Percentiles rank a stretch among this genome's conserved stretches.
These are phyloP conservation scores for Sebastes minor DNA, from an alignment of 2,797 vertebrate species.

Conservation along the genomic window DNA sequence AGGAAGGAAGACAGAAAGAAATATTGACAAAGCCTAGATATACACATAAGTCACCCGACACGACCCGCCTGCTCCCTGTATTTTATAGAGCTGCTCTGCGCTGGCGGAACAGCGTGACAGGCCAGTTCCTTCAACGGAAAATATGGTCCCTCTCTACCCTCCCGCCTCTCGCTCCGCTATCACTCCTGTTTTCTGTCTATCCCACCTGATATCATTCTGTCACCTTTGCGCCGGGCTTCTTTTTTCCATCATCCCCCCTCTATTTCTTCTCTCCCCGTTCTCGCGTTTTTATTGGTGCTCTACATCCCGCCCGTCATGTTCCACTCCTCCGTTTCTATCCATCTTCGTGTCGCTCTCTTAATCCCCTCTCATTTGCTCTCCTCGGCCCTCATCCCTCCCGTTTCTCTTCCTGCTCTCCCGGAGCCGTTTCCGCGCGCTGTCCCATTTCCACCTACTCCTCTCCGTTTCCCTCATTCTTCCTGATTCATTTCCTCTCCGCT, in stretches of 20 bases:
- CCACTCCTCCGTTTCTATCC: constrained; percentile 77
- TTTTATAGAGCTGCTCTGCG: constrained; percentile 86
- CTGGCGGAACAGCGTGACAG: constrained; percentile 87
- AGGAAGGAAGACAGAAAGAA: constrained; percentile 84
- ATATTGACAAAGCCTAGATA: constrained; percentile 89
- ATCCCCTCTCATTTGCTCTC: constrained; percentile 75
- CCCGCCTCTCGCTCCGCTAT: constrained; percentile 70
- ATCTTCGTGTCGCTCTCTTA: constrained; percentile 77
- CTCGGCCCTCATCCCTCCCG: constrained; percentile 55
- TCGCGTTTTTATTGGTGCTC: constrained; percentile 74
- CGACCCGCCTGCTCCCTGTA: constrained; percentile 77
- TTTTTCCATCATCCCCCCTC: constrained; percentile 69
- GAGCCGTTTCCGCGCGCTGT: constrained; percentile 42
- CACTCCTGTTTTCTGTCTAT: constrained; percentile 78
- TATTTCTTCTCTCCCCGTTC: constrained; percentile 65
- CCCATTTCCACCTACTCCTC: constrained; percentile 71
- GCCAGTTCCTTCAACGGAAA: constrained; percentile 87
- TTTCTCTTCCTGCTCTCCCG: constrained; percentile 47
- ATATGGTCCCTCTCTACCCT: constrained; percentile 80
- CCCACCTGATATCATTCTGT: constrained; percentile 80
- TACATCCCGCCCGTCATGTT: constrained; percentile 74
- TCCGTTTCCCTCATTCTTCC: constrained; percentile 65
- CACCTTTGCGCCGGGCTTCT: constrained; percentile 67
- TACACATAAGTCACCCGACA: constrained; percentile 87
- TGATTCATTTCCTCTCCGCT: constrained; percentile 68